Base-by-base conservation (phyloP, 2,888 invertebrate genomes). In the Limnephilus rhombicus region DNA sequence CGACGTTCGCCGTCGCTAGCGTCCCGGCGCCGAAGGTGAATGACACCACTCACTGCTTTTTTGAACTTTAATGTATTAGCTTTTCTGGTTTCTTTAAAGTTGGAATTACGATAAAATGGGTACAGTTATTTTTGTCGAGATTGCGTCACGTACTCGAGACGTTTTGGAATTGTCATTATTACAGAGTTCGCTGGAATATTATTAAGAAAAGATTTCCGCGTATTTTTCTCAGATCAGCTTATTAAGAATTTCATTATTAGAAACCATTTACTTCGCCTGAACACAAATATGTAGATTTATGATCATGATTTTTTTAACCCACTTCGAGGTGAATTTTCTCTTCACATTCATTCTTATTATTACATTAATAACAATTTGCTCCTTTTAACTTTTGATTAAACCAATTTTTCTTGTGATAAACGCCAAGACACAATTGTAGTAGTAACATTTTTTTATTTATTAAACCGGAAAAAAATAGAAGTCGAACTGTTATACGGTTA, bases 11-110 rank as follows among this genome's bases (percentile, higher is more conserved):
- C 90, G 37, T 49, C 90, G 83, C 85, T 37, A 53, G 85, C 85
- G 80, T 80, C 45, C 45, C 80, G 90, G 68, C 86, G 90, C 80
- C 90, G 80, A 53, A 90, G 90, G 90, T 90, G 90, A 90, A 90
- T 82, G 90, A 90, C 81, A 81, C 90, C 24, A 34, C 24, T 68
- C 37, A 41, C 83, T 41, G 83, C 83, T 24, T 34, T 18, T 41
- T 83, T 41, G 83, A 41, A 83, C 83, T 83, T 34, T 24, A 68
- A 37, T 24, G 83, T 34, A 83, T 83, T 34, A 37, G 31, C 34
- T 83, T 83, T 34, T 11, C 83, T 41, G 37, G 83, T 41, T 34
- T 24, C 68, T 68, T 83, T 34, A 37, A 83, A 83, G 83, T 1
- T 34, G 24, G 37, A 34, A 83, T 83, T 83, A 24, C 83, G 83